Conservation (phyloP, 2,888 invertebrate genomes). For the Stomorhina lunata region DNA sequence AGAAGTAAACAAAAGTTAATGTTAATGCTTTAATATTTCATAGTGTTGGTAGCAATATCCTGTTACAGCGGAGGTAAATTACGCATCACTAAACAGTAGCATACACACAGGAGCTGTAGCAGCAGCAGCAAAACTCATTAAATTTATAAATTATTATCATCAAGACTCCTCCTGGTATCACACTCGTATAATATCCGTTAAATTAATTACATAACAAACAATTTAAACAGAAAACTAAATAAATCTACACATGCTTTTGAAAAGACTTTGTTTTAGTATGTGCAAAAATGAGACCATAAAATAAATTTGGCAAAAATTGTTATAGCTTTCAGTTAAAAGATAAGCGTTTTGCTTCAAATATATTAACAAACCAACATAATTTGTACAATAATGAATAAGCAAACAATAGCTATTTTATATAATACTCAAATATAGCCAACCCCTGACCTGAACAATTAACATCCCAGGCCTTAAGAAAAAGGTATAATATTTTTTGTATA, state of each 20-base stretch:
- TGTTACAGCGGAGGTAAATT: conserved; percentile 57
- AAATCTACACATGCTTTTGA: neutral
- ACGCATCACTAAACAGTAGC: conserved; percentile 56
- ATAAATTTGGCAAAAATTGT: neutral
- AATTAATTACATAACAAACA: conserved; percentile 56
- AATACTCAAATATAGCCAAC: conserved; percentile 30
- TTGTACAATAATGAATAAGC: neutral
- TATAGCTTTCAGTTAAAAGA: neutral
- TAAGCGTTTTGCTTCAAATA: neutral
- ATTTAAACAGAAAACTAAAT: conserved; percentile 4
- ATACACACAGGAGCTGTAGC: neutral
- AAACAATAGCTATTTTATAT: conserved; percentile 39
- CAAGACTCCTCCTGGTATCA: conserved; percentile 30
- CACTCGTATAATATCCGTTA: conserved; percentile 46
- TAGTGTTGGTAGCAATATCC: conserved; percentile 46
- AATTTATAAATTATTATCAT: conserved; percentile 59
- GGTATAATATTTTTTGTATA: neutral
- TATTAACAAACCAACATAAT: neutral
- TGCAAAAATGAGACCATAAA: too few species aligned
- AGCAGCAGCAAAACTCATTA: conserved; percentile 53
- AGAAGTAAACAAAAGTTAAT: neutral
- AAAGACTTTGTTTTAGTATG: too few species aligned
- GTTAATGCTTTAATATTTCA: neutral
- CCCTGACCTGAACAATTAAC: conserved; percentile 50
- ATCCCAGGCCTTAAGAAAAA: neutral